phyloP scores from a whole-genome alignment of 2,888 invertebrate species.

The Thymelicus lineola region DNA sequence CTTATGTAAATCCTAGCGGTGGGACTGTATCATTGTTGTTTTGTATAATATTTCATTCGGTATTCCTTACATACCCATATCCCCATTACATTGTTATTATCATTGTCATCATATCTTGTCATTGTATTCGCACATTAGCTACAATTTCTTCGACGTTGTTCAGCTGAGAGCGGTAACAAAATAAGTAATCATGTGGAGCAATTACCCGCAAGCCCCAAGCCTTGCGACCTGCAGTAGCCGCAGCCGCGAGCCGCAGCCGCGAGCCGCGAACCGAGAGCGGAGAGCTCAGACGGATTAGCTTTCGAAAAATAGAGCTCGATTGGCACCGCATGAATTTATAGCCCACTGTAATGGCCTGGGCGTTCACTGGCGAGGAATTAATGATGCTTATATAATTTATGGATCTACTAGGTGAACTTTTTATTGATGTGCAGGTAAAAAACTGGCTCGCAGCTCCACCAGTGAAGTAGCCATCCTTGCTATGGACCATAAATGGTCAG shows the following conservation, averaged over 20 bases:
- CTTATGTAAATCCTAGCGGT: too few relatives aligned
- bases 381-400: slow-evolving; percentile 5
- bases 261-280: neutral
- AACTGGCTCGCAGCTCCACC: neutral
- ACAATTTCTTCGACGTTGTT: neutral
- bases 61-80: too few relatives aligned
- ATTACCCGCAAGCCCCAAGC: slow-evolving; percentile 17
- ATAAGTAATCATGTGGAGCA: slow-evolving; percentile 29
- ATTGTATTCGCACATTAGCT: too few relatives aligned
- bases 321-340: slow-evolving; percentile 28
- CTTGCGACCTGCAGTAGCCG: neutral
- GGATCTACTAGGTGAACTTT: neutral
- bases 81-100: too few relatives aligned
- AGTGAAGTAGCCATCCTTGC: too few relatives aligned
- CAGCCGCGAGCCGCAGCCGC: neutral
- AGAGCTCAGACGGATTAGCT: slow-evolving; percentile 22
- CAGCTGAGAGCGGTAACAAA: slow-evolving; percentile 29
- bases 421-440: neutral
- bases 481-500: too few relatives aligned
- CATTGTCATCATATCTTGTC: too few relatives aligned
- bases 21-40: too few relatives aligned
- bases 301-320: slow-evolving; percentile 27
- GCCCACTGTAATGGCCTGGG: slow-evolving; percentile 17
- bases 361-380: slow-evolving; percentile 26
- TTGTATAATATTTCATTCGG: too few relatives aligned